Conservation (phyloP, 2,888 invertebrate species). For the Ditylenchus weischeri region DNA sequence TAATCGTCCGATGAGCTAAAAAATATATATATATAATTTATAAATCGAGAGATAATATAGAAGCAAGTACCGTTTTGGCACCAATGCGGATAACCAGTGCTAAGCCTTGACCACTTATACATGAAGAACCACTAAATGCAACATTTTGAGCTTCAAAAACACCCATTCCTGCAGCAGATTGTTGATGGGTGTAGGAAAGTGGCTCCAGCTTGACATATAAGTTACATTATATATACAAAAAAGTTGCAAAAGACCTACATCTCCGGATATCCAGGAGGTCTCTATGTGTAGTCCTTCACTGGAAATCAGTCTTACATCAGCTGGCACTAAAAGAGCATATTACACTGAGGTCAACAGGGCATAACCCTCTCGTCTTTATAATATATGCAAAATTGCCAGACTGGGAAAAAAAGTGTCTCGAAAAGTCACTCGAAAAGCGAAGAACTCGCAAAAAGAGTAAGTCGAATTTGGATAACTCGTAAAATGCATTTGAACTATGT, state of each 20-base stretch:
- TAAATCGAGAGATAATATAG: neutral
- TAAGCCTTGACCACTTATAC: constrained; percentile 28
- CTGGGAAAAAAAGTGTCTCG: too few species aligned
- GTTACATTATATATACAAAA: neutral
- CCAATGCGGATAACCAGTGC: constrained; percentile 37
- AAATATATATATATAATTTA: too few species aligned
- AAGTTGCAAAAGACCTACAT: constrained; percentile 14
- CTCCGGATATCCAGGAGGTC: constrained; percentile 34
- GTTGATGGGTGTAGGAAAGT: constrained; percentile 28
- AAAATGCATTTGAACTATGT: too few species aligned
- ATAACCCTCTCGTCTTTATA: too few species aligned
- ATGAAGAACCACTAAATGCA: constrained; percentile 32
- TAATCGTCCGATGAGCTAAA: constrained; percentile 44
- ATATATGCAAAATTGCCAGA: too few species aligned
- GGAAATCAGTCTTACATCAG: constrained; percentile 30
- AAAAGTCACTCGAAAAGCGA: too few species aligned
- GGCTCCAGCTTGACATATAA: constrained; percentile 26
- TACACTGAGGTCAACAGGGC: too few species aligned
- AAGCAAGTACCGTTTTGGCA: constrained; percentile 29
- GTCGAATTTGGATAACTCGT: too few species aligned
- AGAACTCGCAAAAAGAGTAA: too few species aligned
- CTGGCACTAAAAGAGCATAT: constrained; percentile 13
- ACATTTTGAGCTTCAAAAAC: constrained; percentile 36
- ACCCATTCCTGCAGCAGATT: constrained; percentile 21
- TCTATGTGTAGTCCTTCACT: constrained; percentile 29